These are phyloP conservation scores for Bembecia ichneumoniformis DNA, from an alignment of 2,888 invertebrate species.

Conservation along the genomic window DNA sequence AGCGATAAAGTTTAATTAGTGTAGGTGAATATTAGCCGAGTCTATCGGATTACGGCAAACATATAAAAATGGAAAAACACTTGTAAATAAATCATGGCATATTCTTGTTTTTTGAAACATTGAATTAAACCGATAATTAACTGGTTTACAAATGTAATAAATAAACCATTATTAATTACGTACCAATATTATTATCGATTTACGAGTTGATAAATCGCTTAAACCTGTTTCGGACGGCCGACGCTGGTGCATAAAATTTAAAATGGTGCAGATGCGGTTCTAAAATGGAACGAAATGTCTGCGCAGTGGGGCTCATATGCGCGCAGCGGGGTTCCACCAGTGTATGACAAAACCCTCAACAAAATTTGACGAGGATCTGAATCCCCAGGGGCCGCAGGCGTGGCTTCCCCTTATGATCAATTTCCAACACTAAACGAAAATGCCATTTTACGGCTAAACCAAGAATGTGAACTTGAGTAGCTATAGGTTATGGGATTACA, in stretches of 20 bases:
- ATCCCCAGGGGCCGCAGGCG: slow-evolving; percentile 37
- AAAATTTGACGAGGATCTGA: slow-evolving; percentile 41
- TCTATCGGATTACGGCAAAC: background rate
- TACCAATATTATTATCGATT: background rate
- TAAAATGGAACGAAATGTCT: background rate
- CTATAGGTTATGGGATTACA: no score
- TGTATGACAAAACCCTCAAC: slow-evolving; percentile 22
- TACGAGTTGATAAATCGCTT: background rate
- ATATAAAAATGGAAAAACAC: background rate
- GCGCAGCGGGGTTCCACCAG: slow-evolving; percentile 37
- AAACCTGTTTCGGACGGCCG: background rate
- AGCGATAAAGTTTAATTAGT: no score
- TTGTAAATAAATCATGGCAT: background rate
- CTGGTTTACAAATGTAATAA: background rate
- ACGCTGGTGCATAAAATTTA: background rate
- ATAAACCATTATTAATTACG: background rate
- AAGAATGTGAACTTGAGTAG: slow-evolving; percentile 22
- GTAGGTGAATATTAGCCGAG: no score
- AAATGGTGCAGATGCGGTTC: background rate
- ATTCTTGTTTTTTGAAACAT: background rate
- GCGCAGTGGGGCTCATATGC: slow-evolving; percentile 27
- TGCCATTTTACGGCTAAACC: slow-evolving; percentile 40
- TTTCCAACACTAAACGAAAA: slow-evolving; percentile 51
- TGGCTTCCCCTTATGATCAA: slow-evolving; percentile 41
- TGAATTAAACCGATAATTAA: background rate